phyloP scores from a whole-genome alignment of 2,888 invertebrate genomes.

The Cosmorhoe ocellata region DNA sequence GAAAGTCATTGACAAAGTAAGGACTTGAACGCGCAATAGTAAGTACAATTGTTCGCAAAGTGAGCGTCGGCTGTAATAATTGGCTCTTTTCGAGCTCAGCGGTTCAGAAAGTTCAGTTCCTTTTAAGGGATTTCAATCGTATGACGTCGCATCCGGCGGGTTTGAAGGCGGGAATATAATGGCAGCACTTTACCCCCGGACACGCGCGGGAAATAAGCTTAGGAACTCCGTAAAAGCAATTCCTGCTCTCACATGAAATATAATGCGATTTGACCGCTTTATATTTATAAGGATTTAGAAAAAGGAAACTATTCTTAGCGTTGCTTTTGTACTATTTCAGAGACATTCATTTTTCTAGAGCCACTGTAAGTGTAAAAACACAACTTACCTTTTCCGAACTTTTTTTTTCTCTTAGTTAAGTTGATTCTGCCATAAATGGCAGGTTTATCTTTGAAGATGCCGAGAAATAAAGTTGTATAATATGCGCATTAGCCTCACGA shows the following conservation, averaged over 20 bases:
- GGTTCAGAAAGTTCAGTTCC: conserved; percentile 66
- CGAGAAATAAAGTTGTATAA: too few species aligned
- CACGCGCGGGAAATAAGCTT: conserved; percentile 81
- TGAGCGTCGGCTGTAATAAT: conserved; percentile 49
- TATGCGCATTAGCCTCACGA: too few species aligned
- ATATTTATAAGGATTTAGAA: conserved; percentile 78
- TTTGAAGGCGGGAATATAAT: conserved; percentile 58
- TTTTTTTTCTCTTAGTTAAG: too few species aligned
- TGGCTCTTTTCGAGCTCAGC: conserved; percentile 63
- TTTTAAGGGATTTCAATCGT: conserved; percentile 66
- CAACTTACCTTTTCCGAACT: too few species aligned
- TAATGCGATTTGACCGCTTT: conserved; percentile 75
- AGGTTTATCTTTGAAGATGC: too few species aligned
- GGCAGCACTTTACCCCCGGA: conserved; percentile 78
- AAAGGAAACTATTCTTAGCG: conserved; percentile 53
- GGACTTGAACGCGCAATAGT: conserved; percentile 33
- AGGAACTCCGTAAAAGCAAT: conserved; percentile 81
- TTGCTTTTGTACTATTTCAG: conserved; percentile 42
- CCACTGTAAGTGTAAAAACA: background rate
- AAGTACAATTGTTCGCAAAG: conserved; percentile 33
- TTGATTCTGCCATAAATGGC: too few species aligned
- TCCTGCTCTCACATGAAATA: conserved; percentile 77
- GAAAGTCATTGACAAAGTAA: conserved; percentile 24
- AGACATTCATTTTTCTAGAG: conserved; percentile 1
- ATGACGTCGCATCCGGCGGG: conserved; percentile 53